Evolutionary conservation across 2,888 invertebrate species (phyloP), one percentile per base, ranked within the genome.

Genomic region (Lasioglossum villosulum): DNA sequence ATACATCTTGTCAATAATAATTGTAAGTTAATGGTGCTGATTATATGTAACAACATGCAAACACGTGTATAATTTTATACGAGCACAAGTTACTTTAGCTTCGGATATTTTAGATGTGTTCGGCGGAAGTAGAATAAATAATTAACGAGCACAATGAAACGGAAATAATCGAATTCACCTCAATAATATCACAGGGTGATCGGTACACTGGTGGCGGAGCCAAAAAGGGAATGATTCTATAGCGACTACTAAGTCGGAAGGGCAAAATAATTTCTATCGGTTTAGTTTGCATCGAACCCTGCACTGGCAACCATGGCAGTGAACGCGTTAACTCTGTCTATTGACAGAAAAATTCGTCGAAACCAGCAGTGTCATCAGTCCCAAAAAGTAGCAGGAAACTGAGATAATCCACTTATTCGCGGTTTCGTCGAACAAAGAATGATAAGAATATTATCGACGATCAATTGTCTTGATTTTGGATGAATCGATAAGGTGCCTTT

Each of bases 141-240:
- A 82, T 82, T 82, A 78, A 52, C 56, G 66, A 30, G 48, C 39
- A 23, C 66, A 16, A 78, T 72, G 72, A 66, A 78, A 82, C n/a
- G 66, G n/a, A n/a, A n/a, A n/a, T n/a, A n/a, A n/a, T n/a, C n/a
- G n/a, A n/a, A n/a, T n/a, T n/a, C n/a, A n/a, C n/a, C n/a, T n/a
- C n/a, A n/a, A n/a, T 59, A 59, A 14, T 59, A 30, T 59, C 12
- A 4, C 16, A 16, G 45, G 45, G 16, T n/a, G 45, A 45, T 5
- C 45, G 45, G 16, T 45, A 45, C 16, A 45, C 45, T 5, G 45
- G 45, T 16, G 16, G 4, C 16, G 4, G 4, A 19, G 16, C 16
- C 45, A 16, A 45, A 16, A 16, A 0, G 16, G 4, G 4, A 16
- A 1, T 45, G 45, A 16, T 45, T 16, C 16, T 4, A 12, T 16